Percentiles rank a stretch among this genome's conserved stretches.
Evolutionary conservation across 1,140 invertebrate species (phyloP).

Genomic region (Drosophila mayri): DNA sequence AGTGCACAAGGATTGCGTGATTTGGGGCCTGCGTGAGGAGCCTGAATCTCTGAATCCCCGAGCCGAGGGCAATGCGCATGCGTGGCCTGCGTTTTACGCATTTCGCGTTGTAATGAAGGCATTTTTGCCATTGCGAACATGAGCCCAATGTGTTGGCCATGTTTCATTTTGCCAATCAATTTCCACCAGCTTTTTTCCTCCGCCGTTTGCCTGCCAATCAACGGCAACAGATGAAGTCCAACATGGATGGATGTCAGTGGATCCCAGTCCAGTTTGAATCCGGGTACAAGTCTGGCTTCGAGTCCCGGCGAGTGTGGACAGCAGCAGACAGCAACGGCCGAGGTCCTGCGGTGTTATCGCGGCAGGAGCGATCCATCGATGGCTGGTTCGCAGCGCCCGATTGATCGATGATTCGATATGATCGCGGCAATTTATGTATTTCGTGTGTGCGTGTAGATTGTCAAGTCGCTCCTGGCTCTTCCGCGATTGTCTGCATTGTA

Average conservation of each 20-base stretch:
- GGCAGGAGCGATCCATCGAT: conserved; percentile 52
- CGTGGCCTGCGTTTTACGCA: conserved; percentile 77
- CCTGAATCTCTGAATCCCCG: conserved; percentile 12
- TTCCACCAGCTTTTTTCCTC: conserved; percentile 52
- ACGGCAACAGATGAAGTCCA: conserved; percentile 69
- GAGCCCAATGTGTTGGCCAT: conserved; percentile 67
- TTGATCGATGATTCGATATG: conserved; percentile 75
- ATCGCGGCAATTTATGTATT: conserved; percentile 76
- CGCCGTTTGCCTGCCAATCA: conserved; percentile 69
- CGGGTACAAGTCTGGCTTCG: not conserved
- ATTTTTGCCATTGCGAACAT: conserved; percentile 76
- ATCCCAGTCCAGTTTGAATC: conserved; percentile 5
- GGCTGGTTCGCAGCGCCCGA: conserved; percentile 19
- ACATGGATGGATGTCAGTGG: conserved; percentile 54
- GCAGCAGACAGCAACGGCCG: conserved; percentile 64
- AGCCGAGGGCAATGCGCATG: conserved; percentile 60
- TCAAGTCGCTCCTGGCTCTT: conserved; percentile 64
- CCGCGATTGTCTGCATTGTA: conserved; percentile 9
- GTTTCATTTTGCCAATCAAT: conserved; percentile 78
- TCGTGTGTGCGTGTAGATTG: conserved; percentile 71
- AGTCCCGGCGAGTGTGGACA: conserved; percentile 69
- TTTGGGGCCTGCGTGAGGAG: conserved; percentile 57
- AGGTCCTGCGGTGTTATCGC: conserved; percentile 74
- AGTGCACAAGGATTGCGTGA: conserved; percentile 48
- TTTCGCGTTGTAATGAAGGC: conserved; percentile 78